These are phyloP conservation scores for Mustela lutreola DNA, from an alignment of 2,113 vertebrate genomes.

Conservation along the genomic window DNA sequence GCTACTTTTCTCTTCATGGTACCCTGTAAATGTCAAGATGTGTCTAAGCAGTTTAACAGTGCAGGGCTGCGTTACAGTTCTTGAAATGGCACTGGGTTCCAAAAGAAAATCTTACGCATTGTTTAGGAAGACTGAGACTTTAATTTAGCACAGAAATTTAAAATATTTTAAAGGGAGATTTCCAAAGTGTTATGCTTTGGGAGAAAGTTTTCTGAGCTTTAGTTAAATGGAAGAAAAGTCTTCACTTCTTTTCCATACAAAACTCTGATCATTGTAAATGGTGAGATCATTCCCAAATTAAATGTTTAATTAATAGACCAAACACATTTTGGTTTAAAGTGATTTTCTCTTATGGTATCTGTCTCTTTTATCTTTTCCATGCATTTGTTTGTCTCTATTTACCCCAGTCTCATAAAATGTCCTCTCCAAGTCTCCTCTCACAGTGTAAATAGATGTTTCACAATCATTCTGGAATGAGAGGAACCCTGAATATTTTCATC, in stretches of 20 bases:
- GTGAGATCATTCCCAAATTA: neutral
- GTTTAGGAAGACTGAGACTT: neutral
- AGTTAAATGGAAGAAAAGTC: neutral
- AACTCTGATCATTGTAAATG: neutral
- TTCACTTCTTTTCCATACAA: neutral
- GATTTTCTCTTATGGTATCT: neutral
- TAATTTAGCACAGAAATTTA: neutral
- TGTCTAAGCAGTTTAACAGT: neutral
- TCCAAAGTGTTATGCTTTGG: slow-evolving; percentile 8
- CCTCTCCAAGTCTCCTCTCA: neutral
- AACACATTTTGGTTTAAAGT: neutral
- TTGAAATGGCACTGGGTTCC: neutral
- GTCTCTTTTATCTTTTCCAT: neutral
- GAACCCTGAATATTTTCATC: neutral
- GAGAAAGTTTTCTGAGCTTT: neutral
- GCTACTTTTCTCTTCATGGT: neutral
- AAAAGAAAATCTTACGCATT: neutral
- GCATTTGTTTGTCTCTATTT: neutral
- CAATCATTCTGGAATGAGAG: slow-evolving; percentile 39
- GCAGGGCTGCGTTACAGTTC: neutral
- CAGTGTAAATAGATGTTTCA: slow-evolving; percentile 46
- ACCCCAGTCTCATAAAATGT: neutral
- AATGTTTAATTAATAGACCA: neutral
- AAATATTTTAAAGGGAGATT: slow-evolving; percentile 38
- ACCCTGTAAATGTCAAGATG: neutral